Percentiles rank a stretch among this genome's conserved stretches.
Conservation (phyloP, 2,888 invertebrate genomes). For the Orgyia antiqua region DNA sequence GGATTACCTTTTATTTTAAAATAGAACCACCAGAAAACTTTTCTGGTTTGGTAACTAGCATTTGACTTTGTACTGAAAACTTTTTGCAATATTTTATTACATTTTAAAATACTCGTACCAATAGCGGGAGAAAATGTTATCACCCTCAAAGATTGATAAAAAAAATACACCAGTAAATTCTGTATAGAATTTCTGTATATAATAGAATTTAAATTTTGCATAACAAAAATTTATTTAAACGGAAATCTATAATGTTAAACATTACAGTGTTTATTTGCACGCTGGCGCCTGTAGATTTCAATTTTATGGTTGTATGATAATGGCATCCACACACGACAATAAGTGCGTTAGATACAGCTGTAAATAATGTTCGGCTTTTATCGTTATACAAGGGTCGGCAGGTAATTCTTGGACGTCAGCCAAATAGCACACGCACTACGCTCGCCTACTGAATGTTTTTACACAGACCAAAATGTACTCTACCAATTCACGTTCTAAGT, state of each 20-base stretch:
- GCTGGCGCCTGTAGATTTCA: slow-evolving; percentile 15
- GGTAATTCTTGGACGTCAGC: slow-evolving; percentile 64
- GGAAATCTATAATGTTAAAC: slow-evolving; percentile 10
- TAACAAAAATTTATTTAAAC: too few species aligned
- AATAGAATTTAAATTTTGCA: too few species aligned
- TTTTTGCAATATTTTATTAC: too few species aligned
- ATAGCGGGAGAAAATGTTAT: too few species aligned
- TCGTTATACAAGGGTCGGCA: slow-evolving; percentile 68
- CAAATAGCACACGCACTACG: slow-evolving; percentile 61
- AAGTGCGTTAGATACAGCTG: slow-evolving; percentile 52
- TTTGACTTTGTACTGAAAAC: too few species aligned
- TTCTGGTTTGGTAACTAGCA: too few species aligned
- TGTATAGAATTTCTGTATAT: too few species aligned
- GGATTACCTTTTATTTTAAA: too few species aligned
- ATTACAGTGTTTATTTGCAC: slow-evolving; percentile 24
- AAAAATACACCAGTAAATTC: too few species aligned
- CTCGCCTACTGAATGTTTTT: slow-evolving; percentile 34
- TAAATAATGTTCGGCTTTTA: slow-evolving; percentile 69
- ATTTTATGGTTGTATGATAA: slow-evolving; percentile 31
- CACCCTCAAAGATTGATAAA: too few species aligned
- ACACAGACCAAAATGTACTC: slow-evolving; percentile 30
- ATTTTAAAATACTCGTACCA: too few species aligned
- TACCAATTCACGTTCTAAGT: slow-evolving; percentile 25
- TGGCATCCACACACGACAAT: slow-evolving; percentile 43
- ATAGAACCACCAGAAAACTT: too few species aligned